Evolutionary conservation across 2,113 vertebrate species (phyloP).

Genomic region (Boleophthalmus pectinirostris): DNA sequence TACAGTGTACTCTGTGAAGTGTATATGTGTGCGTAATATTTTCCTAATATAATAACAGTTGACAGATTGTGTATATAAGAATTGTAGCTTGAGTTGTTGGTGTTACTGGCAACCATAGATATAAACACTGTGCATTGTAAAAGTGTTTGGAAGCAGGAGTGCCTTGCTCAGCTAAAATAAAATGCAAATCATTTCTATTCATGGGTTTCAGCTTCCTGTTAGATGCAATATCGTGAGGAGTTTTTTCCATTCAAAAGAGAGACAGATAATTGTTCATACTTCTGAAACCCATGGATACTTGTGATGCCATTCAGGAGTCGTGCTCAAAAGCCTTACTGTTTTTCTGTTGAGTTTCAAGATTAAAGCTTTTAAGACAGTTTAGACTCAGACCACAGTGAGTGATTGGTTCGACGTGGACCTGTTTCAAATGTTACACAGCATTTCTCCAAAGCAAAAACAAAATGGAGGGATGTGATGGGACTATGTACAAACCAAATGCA

Average conservation of each 20-base stretch:
- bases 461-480: slow-evolving; percentile 26
- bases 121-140: too few relatives aligned
- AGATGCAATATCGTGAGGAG: too few relatives aligned
- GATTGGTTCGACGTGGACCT: slow-evolving; percentile 73
- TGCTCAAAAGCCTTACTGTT: slow-evolving; percentile 80
- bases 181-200: neutral
- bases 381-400: slow-evolving; percentile 65
- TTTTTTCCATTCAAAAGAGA: too few relatives aligned
- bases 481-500: slow-evolving; percentile 53
- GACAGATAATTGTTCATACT: too few relatives aligned
- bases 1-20: too few relatives aligned
- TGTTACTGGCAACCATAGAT: too few relatives aligned
- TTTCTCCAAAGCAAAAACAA: slow-evolving; percentile 44
- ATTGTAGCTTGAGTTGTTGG: too few relatives aligned
- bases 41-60: too few relatives aligned
- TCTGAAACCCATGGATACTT: neutral
- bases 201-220: too few relatives aligned
- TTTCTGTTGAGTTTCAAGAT: slow-evolving; percentile 63
- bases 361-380: slow-evolving; percentile 61
- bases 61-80: too few relatives aligned
- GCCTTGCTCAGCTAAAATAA: neutral
- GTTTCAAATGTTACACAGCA: slow-evolving; percentile 79
- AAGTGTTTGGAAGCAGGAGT: neutral
- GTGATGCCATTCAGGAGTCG: slow-evolving; percentile 64
- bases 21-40: too few relatives aligned